Base-by-base conservation (phyloP, 1,140 invertebrate genomes). In the Bombus pascuorum region DNA sequence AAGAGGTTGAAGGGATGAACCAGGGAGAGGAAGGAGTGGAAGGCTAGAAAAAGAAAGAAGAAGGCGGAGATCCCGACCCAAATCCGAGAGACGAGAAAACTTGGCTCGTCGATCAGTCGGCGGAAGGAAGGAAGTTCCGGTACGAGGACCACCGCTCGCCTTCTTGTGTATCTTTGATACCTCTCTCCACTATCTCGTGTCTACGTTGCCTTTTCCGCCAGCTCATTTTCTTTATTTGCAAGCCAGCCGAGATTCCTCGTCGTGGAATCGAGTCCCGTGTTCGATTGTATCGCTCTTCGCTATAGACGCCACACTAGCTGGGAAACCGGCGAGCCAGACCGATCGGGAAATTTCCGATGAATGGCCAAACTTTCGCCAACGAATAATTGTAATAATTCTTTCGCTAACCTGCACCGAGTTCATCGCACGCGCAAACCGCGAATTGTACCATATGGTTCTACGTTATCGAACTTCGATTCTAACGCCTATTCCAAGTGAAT, bases 121-220 rank as follows among this genome's bases (percentile, higher is more conserved):
- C 92, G 91, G 92, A 94, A 93, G 91, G 93, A 94, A 94, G 93
- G 91, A 93, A 94, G 91, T 93, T 92, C 93, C 92, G 92, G 89
- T 91, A 91, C 91, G 87, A 92, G 91, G 89, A 93, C 91, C 88
- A 86, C 85, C 86, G 90, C 83, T 92, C 91, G 91, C 90, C 90
- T 82, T 87, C 87, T 89, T 93, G 92, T 93, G 91, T 93, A 93
- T 93, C 91, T 93, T 93, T 93, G 85, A 91, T 92, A 90, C 87
- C 81, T 84, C 59, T 66, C 70, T 37, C 80, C 25, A 53, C 57
- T 12, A 6, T 62, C 47, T n/a, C 42, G 28, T 18, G 25, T 53
- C 68, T 34, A 32, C 72, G 15, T 62, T 82, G 32, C 71, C 77
- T 65, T 74, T 42, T 42, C 72, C 80, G 44, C 68, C 62, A 59